Percentiles rank a stretch among this genome's conserved stretches.
Conservation (phyloP, 2,797 vertebrate species). For the Bradypodion pumilum region DNA sequence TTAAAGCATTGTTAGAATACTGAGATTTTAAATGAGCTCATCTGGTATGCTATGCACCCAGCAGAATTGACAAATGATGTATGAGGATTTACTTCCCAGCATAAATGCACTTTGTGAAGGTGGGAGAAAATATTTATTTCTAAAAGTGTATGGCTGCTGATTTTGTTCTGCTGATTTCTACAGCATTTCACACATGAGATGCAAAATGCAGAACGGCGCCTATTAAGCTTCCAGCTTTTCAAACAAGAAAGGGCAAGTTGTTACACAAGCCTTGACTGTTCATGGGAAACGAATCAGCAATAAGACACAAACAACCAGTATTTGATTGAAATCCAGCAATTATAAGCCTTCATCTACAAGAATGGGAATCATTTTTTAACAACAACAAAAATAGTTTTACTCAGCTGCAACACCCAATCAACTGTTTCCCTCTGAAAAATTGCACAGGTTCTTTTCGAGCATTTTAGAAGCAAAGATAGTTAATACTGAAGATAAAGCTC, state of each 20-base stretch:
- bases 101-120: constrained; percentile 11
- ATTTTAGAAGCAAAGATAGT: neutral
- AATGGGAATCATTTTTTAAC: constrained; percentile 35
- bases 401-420: constrained; percentile 33
- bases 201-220: constrained; percentile 43
- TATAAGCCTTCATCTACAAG: constrained; percentile 49
- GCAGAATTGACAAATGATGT: constrained; percentile 17
- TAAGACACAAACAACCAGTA: constrained; percentile 53
- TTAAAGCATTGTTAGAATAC: constrained; percentile 32
- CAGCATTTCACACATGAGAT: constrained; percentile 45
- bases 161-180: constrained; percentile 35
- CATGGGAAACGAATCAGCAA: constrained; percentile 41
- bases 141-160: neutral
- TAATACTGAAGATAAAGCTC: neutral
- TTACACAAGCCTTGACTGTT: constrained; percentile 55
- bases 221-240: constrained; percentile 51
- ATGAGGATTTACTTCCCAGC: constrained; percentile 17
- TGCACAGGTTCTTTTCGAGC: neutral
- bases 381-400: constrained; percentile 14
- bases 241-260: constrained; percentile 70
- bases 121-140: constrained; percentile 22
- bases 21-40: constrained; percentile 20
- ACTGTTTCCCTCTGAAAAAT: neutral
- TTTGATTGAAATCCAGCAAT: constrained; percentile 58
- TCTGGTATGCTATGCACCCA: constrained; percentile 37